Evolutionary conservation across 2,888 invertebrate species (phyloP).

Genomic region (Electrophaes corylata): DNA sequence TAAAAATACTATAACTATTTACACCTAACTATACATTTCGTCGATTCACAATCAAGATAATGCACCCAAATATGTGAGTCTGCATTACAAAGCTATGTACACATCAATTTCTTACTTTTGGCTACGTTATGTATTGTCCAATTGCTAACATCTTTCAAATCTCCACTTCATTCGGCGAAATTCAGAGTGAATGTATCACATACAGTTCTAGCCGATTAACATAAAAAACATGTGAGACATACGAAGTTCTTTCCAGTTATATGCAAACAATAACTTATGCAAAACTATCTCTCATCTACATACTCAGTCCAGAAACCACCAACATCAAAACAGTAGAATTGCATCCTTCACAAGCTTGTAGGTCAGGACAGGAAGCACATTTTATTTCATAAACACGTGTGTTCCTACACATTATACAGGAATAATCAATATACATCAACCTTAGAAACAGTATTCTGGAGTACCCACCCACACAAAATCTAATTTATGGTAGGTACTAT

Average conservation of each 20-base stretch:
- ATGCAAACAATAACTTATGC: constrained; percentile 7
- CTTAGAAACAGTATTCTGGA: no score
- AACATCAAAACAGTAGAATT: not conserved
- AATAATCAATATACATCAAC: constrained; percentile 5
- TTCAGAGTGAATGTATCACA: not conserved
- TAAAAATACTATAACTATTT: constrained; percentile 11
- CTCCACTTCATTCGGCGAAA: constrained; percentile 5
- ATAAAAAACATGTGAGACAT: not conserved
- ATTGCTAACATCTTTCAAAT: constrained; percentile 14
- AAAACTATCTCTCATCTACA: constrained; percentile 6
- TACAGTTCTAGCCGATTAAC: not conserved
- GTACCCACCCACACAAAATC: not conserved
- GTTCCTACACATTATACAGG: not conserved
- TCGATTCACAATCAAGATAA: not conserved
- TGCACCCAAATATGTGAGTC: not conserved
- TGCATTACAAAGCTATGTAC: constrained; percentile 16
- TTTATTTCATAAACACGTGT: not conserved
- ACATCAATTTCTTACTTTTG: constrained; percentile 12
- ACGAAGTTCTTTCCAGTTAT: not conserved
- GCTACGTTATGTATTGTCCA: constrained; percentile 17
- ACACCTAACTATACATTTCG: constrained; percentile 6
- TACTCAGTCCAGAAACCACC: constrained; percentile 8
- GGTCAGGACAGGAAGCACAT: not conserved
- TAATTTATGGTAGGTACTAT: not conserved
- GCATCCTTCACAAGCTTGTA: not conserved